Base-by-base conservation (phyloP, 2,888 invertebrate species). In the Stramonita haemastoma region DNA sequence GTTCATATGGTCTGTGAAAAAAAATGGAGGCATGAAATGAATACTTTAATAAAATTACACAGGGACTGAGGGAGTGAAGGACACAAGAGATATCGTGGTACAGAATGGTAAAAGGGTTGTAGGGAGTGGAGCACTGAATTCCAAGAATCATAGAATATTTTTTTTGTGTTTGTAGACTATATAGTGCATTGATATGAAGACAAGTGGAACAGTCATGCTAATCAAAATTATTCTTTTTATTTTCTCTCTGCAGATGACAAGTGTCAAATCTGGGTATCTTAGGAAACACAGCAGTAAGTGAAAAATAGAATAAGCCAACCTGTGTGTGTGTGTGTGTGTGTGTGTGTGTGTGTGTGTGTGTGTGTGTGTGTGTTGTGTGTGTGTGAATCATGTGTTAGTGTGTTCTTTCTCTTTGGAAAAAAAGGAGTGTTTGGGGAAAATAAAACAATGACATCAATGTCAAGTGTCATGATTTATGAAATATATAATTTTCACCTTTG, bases 201-300 rank as follows among this genome's bases (percentile, higher is more conserved):
- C n/a, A n/a, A 17, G 17, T 17, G 26, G 26, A 17, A 13, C 19
- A 66, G 17, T 13, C 66, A 66, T 66, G 19, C 26, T 66, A 66
- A 66, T 26, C 1, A 29, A 26, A 79, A 19, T 81, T 87, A 26
- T 87, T 13, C 73, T 36, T 56, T 26, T 29, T 84, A 60, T 91
- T 92, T 66, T 88, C 46, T 46, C 8, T 46, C 46, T 46, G 46
- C 46, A 46, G 46, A 46, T 90, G 91, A 91, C 92, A 91, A 86
- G 90, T 22, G 91, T 95, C 34, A 95, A 94, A 90, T 91, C 93
- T 89, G 95, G 95, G 34, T 94, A 93, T 90, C 88, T 95, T 15
- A 93, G 93, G 90, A 91, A 94, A 90, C 92, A 93, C 91, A 94
- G 94, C 91, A 95, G 95, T 95, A 94, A 93, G 94, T 94, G 79